phyloP scores from a whole-genome alignment of 2,113 vertebrate species.

The Antigone vipio region DNA sequence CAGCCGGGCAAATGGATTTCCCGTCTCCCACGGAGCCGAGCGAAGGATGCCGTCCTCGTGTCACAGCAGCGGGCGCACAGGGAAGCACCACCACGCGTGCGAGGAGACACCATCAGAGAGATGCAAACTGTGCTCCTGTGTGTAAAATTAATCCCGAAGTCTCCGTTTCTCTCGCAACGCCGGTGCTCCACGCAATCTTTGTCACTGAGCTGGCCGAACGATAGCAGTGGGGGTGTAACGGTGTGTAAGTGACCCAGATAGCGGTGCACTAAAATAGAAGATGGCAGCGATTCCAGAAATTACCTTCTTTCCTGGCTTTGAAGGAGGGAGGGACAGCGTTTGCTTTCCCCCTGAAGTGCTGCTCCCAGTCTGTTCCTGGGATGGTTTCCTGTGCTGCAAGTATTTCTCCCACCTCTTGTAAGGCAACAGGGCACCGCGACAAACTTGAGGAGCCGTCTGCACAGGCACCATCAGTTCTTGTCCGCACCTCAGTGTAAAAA shows the following conservation, averaged over 20 bases:
- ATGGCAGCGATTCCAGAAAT: background rate
- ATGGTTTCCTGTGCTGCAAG: background rate
- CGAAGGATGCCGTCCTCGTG: no score
- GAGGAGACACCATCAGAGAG: background rate
- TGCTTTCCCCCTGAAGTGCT: background rate
- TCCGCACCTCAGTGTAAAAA: background rate
- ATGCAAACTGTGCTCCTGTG: no score
- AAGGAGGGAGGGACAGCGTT: background rate
- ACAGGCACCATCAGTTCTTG: background rate
- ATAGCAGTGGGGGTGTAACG: background rate
- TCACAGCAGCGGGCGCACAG: accelerated
- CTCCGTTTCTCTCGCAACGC: accelerated
- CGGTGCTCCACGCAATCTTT: background rate
- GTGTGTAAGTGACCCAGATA: background rate
- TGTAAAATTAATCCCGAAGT: background rate
- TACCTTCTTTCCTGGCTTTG: background rate
- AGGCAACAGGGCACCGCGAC: background rate
- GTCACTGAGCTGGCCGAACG: background rate
- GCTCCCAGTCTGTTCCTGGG: background rate
- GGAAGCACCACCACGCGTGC: accelerated
- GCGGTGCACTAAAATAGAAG: background rate
- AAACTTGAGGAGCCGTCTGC: background rate
- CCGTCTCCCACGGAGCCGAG: background rate
- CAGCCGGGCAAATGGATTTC: background rate
- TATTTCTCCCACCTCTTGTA: background rate